Percentiles rank a stretch among this genome's conserved stretches.
Evolutionary conservation across 2,113 vertebrate genomes (phyloP).

Genomic region (Eublepharis macularius): DNA sequence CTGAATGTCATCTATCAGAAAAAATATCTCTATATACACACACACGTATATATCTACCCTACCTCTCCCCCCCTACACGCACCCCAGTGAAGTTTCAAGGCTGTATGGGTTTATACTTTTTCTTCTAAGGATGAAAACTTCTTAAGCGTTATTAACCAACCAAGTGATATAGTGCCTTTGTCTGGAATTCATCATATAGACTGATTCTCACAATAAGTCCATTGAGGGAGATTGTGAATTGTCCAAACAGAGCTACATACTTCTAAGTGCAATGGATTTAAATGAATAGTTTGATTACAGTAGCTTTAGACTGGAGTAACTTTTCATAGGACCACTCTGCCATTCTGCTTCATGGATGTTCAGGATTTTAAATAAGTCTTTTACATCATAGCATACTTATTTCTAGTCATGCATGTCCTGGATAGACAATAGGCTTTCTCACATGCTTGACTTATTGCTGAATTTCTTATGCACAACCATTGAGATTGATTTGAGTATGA

Average conservation of each 20-base stretch:
- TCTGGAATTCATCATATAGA: neutral
- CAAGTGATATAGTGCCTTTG: too few species aligned
- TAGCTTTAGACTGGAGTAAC: neutral
- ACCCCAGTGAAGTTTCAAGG: accelerated
- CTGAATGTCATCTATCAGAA: neutral
- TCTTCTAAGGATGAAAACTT: neutral
- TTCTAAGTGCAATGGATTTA: too few species aligned
- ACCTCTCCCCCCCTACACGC: too few species aligned
- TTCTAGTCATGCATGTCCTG: neutral
- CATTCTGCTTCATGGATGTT: too few species aligned
- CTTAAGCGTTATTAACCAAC: neutral
- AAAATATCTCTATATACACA: neutral
- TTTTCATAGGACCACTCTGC: too few species aligned
- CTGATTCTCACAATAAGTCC: neutral
- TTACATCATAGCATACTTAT: neutral
- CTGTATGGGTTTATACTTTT: neutral
- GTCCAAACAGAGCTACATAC: neutral
- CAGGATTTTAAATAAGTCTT: too few species aligned
- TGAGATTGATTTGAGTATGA: too few species aligned
- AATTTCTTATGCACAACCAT: too few species aligned
- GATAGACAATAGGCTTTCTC: too few species aligned
- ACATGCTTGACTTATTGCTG: too few species aligned
- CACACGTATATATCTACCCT: too few species aligned
- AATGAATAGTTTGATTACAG: neutral
- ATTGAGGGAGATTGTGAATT: neutral